phyloP scores from a whole-genome alignment of 2,113 vertebrate genomes.

The Vulpes ferrilata region DNA sequence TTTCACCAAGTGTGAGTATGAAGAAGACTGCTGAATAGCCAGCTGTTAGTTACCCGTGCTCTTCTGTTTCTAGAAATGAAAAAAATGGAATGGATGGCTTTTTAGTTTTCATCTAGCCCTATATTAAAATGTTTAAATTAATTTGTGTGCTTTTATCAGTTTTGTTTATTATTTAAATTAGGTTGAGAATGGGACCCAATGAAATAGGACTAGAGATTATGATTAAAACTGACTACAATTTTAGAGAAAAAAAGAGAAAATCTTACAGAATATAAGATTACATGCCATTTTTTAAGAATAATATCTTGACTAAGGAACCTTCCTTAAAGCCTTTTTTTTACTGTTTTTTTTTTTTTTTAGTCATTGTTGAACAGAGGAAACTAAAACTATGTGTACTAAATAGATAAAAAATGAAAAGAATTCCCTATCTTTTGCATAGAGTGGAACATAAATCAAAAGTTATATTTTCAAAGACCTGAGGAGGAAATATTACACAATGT shows the following conservation, averaged over 20 bases:
- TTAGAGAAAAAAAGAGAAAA: background rate
- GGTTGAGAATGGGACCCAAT: background rate
- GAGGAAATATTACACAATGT: background rate
- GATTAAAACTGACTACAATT: constrained; percentile 10
- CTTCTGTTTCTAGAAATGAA: constrained; percentile 34
- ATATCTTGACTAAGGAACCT: background rate
- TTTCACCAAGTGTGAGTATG: constrained; percentile 92
- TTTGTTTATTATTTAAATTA: constrained; percentile 41
- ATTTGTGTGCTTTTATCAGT: background rate
- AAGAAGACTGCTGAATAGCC: background rate
- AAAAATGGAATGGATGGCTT: background rate
- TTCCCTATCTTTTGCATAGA: background rate
- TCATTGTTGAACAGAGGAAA: background rate
- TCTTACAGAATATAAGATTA: constrained; percentile 14
- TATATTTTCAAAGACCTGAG: constrained; percentile 1
- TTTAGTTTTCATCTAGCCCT: background rate
- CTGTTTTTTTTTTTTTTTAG: background rate
- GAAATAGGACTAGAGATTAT: constrained; percentile 6
- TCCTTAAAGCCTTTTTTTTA: background rate
- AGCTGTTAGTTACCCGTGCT: background rate
- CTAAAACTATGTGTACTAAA: background rate
- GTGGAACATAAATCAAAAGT: background rate
- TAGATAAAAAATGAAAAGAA: background rate
- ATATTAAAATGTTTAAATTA: background rate
- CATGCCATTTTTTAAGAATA: background rate